Base-by-base conservation (phyloP, 1,140 invertebrate species). In the Aphidius gifuensis region DNA sequence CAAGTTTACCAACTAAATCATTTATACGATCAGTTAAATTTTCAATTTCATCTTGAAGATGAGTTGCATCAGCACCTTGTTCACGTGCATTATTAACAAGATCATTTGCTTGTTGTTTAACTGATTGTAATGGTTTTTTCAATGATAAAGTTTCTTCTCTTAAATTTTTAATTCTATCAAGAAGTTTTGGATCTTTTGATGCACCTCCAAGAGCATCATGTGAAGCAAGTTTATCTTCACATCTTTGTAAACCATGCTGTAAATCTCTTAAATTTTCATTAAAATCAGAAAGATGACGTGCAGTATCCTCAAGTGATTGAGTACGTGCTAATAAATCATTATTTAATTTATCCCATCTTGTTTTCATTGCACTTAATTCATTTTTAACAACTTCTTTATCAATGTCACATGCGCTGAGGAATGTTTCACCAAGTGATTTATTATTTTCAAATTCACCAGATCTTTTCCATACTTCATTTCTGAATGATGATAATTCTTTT, bases 391-490 rank as follows among this genome's bases (percentile, higher is more conserved):
- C 86, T 50, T 96, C 92, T 72, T 96, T 92, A 71, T 97, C 94
- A 58, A 92, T 88, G 72, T 97, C 93, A 66, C 93, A 95, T 57
- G 91, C 86, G 4, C 85, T 85, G 23, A 92, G 80, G 80, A 97
- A 93, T 0, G 91, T 90, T 68, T 97, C 92, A 9, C 94, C 94
- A 4, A 90, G 81, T 0, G 87, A 90, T 73, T 88, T 89, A 63
- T 90, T 90, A 73, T 92, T 92, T 69, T 97, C 94, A 74, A 91
- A 96, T 78, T 97, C 95, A 8, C 92, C 93, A 53, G 92, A 92
- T 66, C 91, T 90, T 72, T 94, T 92, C 87, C 93, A 93, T 0
- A 97, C 87, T 70, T 97, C 96, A 74, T 94, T 96, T 67, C 94
- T 88, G 79, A 97, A 92, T 43, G 88, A 86, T 68, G 94, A 92